Conservation (phyloP, 2,888 invertebrate genomes). For the Agonopterix arenella region DNA sequence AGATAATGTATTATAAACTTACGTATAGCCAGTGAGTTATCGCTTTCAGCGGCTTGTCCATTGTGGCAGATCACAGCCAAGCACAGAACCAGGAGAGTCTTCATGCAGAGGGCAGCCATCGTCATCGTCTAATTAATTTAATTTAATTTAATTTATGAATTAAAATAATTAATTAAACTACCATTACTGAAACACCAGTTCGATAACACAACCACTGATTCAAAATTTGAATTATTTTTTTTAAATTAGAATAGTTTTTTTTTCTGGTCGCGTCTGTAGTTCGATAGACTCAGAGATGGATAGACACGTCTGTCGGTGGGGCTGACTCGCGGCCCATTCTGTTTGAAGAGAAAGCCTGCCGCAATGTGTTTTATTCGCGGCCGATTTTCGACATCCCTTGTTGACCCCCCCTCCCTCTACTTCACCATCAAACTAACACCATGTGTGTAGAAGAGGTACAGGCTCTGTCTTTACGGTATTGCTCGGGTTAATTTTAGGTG, state of each 20-base stretch:
- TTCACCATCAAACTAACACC: constrained; percentile 16
- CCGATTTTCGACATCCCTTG: constrained; percentile 69
- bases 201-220: not conserved
- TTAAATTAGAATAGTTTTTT: not conserved
- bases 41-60: constrained; percentile 55
- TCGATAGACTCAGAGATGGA: constrained; percentile 27
- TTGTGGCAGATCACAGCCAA: constrained; percentile 46
- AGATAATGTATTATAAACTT: constrained; percentile 29
- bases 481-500: constrained; percentile 17
- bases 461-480: constrained; percentile 1
- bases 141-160: constrained; percentile 9
- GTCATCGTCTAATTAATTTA: constrained; percentile 24
- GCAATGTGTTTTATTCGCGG: constrained; percentile 66
- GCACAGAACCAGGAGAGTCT: constrained; percentile 50
- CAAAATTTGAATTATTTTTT: not conserved
- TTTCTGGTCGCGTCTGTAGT: constrained; percentile 27
- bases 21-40: constrained; percentile 46
- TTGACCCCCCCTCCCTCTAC: constrained; percentile 47
- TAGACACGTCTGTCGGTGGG: constrained; percentile 27
- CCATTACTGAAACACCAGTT: not conserved
- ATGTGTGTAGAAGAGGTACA: not conserved
- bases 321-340: constrained; percentile 53
- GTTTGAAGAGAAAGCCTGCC: constrained; percentile 70
- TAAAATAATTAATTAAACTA: constrained; percentile 6
- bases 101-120: constrained; percentile 49